phyloP scores from a whole-genome alignment of 2,113 vertebrate genomes.

The Rattus rattus region DNA sequence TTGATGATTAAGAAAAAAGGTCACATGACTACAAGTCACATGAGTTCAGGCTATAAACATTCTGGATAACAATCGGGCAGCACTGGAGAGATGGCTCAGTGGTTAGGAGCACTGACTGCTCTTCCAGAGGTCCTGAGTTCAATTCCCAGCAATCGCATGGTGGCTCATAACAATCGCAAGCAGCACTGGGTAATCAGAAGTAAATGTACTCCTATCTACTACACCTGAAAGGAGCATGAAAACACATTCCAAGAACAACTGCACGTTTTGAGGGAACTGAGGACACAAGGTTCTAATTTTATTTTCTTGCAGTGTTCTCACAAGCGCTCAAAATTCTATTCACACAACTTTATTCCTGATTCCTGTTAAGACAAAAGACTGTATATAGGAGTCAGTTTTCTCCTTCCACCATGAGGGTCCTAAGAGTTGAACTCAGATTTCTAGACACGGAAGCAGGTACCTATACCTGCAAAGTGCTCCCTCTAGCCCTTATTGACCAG shows the following conservation, averaged over 20 bases:
- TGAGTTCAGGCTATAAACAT: neutral
- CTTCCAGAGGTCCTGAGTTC: no score
- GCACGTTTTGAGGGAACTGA: neutral
- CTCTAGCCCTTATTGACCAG: neutral
- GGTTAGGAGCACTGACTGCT: no score
- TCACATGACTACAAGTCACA: neutral
- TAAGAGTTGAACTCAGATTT: neutral
- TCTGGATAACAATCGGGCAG: neutral
- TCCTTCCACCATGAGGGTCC: neutral
- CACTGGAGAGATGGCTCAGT: no score
- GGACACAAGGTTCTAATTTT: neutral
- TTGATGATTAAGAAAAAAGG: neutral
- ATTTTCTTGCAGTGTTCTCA: neutral
- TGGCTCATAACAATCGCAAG: neutral
- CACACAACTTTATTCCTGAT: neutral
- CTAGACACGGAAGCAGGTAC: neutral
- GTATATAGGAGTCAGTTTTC: neutral
- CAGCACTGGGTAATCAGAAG: neutral
- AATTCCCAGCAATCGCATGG: no score
- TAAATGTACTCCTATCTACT: neutral
- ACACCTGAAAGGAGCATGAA: neutral
- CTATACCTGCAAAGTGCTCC: no score
- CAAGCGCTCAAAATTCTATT: neutral
- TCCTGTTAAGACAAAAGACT: neutral
- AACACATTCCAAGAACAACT: neutral